Evolutionary conservation across 2,797 vertebrate genomes (phyloP).

Genomic region (Parauchenoglanis ngamensis): DNA sequence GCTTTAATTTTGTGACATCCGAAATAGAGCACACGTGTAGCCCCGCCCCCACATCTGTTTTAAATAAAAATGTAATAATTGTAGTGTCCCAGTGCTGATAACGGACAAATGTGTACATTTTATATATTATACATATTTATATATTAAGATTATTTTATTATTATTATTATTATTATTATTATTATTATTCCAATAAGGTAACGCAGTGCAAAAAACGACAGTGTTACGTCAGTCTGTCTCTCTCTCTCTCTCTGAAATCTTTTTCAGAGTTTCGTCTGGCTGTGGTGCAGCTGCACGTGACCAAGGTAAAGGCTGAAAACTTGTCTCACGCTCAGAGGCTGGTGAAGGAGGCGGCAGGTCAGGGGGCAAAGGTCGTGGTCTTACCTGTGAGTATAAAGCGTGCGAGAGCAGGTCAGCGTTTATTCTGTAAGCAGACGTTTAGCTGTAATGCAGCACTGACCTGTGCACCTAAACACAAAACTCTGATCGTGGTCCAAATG

Average conservation of each 20-base stretch:
- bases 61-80: background rate
- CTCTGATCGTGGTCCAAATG: background rate
- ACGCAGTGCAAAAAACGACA: too few relatives aligned
- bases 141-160: too few relatives aligned
- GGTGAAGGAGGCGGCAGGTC: conserved; percentile 83
- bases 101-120: too few relatives aligned
- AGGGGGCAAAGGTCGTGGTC: conserved; percentile 84
- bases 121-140: too few relatives aligned
- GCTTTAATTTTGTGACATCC: background rate
- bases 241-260: background rate
- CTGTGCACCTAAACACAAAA: background rate
- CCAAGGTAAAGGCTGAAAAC: conserved; percentile 85
- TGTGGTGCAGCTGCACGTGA: conserved; percentile 88
- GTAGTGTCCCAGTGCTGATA: too few relatives aligned
- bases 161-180: too few relatives aligned
- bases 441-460: too few relatives aligned
- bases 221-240: background rate
- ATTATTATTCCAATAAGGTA: too few relatives aligned
- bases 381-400: conserved; percentile 85
- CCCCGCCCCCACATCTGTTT: background rate
- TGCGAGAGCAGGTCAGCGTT: background rate
- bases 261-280: conserved; percentile 87
- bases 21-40: background rate
- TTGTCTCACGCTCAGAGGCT: conserved; percentile 79
- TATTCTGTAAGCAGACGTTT: too few relatives aligned